These are phyloP conservation scores for Peromyscus californicus DNA, from an alignment of 2,113 vertebrate species.

Conservation along the genomic window DNA sequence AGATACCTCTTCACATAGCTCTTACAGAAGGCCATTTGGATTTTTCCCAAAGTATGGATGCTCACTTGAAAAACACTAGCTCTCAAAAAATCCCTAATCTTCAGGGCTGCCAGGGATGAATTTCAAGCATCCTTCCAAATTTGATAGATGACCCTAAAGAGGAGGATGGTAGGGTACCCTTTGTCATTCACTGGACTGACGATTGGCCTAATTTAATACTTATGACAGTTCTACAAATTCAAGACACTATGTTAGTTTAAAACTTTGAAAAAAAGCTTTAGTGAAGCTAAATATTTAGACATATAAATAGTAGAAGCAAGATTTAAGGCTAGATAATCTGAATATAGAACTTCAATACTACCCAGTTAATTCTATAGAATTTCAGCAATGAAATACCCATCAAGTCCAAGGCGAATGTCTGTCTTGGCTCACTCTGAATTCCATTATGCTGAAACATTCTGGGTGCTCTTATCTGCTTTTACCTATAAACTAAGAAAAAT, in stretches of 20 bases:
- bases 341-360: neutral
- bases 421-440: neutral
- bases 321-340: neutral
- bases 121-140: neutral
- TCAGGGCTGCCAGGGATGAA: neutral
- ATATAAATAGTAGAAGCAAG: neutral
- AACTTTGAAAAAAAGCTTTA: neutral
- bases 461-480: constrained; percentile 27
- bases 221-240: neutral
- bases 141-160: neutral
- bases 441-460: constrained; percentile 18
- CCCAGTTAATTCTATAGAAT: neutral
- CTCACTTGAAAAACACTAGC: neutral
- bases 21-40: neutral
- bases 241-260: neutral
- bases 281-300: neutral
- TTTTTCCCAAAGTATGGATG: neutral
- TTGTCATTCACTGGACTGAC: neutral
- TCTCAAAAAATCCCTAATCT: neutral
- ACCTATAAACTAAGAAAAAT: constrained; percentile 43
- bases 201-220: neutral
- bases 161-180: neutral
- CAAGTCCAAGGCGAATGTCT: neutral
- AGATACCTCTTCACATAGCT: neutral
- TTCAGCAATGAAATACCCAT: neutral